Evolutionary conservation across 2,888 invertebrate species (phyloP).

Genomic region (Pelosia muscerda): DNA sequence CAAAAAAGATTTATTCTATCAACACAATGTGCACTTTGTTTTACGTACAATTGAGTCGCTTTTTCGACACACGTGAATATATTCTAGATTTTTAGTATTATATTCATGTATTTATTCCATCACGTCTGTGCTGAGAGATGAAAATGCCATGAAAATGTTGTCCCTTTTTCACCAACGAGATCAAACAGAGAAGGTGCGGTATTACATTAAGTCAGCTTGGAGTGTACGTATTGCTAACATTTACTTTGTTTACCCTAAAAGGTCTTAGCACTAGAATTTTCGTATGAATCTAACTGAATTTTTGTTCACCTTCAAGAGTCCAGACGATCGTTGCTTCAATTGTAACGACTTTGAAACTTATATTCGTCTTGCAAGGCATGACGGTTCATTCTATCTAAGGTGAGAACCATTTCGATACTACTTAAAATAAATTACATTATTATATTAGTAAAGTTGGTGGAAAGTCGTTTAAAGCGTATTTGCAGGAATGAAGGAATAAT

Average conservation of each 20-base stretch:
- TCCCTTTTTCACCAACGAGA: slow-evolving; percentile 71
- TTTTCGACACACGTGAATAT: slow-evolving; percentile 61
- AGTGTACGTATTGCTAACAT: slow-evolving; percentile 72
- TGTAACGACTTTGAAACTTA: slow-evolving; percentile 71
- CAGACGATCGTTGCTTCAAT: slow-evolving; percentile 71
- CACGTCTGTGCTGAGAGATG: slow-evolving; percentile 82
- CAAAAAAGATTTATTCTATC: slow-evolving; percentile 76
- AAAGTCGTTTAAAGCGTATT: background rate
- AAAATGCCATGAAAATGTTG: slow-evolving; percentile 81
- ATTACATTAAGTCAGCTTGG: slow-evolving; percentile 79
- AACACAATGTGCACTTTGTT: slow-evolving; percentile 74
- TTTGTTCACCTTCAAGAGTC: slow-evolving; percentile 77
- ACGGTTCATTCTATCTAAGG: slow-evolving; percentile 49
- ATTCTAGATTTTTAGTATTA: slow-evolving; percentile 82
- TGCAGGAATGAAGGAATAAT: background rate
- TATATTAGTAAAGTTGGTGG: background rate
- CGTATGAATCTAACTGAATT: slow-evolving; percentile 68
- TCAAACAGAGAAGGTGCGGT: slow-evolving; percentile 69
- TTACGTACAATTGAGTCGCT: slow-evolving; percentile 64
- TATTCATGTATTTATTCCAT: slow-evolving; percentile 85
- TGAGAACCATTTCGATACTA: slow-evolving; percentile 25
- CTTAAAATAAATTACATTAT: slow-evolving; percentile 12
- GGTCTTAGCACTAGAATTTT: slow-evolving; percentile 69
- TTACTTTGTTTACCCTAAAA: slow-evolving; percentile 74
- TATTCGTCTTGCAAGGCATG: slow-evolving; percentile 53